A percentile compares a stretch with the other conserved stretches of the same genome.
phyloP scores from a whole-genome alignment of 2,113 vertebrate species.

The Lasiurus borealis region DNA sequence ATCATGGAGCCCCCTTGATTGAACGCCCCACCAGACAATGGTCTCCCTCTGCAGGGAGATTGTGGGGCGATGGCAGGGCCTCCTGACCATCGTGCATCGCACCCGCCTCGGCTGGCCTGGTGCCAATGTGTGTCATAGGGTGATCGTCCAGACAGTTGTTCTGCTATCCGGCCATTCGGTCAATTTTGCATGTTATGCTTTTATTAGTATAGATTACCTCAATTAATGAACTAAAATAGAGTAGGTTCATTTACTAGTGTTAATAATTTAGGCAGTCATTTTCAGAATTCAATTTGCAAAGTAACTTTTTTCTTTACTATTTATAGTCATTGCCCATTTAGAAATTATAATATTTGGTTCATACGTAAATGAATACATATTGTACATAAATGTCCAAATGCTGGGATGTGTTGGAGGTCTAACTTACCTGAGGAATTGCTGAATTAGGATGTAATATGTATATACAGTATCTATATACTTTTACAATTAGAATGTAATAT shows the following conservation, averaged over 20 bases:
- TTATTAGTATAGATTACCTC: background rate
- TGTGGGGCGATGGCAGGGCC: no score
- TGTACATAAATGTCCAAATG: constrained; percentile 26
- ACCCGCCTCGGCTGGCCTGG: no score
- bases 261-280: constrained; percentile 57
- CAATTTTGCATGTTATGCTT: no score
- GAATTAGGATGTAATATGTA: background rate
- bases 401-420: background rate
- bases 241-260: constrained; percentile 2
- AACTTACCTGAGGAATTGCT: background rate
- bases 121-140: no score
- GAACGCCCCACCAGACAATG: no score
- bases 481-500: background rate
- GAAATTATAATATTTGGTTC: constrained; percentile 52
- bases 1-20: no score
- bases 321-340: constrained; percentile 19
- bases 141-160: no score
- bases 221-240: constrained; percentile 49
- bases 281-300: constrained; percentile 45
- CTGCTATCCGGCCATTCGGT: no score
- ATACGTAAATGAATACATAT: constrained; percentile 14
- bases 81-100: no score
- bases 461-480: background rate
- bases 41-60: no score
- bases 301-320: background rate